Percentiles rank a stretch among this genome's conserved stretches.
These are phyloP conservation scores for Cantharis nigra DNA, from an alignment of 2,888 invertebrate species.

Conservation along the genomic window DNA sequence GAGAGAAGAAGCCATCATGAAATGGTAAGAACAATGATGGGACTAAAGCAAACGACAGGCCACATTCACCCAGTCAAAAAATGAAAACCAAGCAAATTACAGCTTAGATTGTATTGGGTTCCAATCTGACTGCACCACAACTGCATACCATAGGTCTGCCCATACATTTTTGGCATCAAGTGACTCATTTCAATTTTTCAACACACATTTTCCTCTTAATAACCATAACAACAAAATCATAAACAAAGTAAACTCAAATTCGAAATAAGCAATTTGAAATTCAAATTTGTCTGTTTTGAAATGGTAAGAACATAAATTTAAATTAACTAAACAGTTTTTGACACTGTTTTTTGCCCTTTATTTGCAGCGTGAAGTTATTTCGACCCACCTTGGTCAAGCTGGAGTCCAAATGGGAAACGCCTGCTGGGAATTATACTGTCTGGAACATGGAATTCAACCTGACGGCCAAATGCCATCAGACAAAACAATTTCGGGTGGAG, in stretches of 20 bases:
- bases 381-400: slow-evolving; percentile 63
- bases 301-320: neutral
- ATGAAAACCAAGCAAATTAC: no score
- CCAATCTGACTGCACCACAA: no score
- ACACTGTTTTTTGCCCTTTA: neutral
- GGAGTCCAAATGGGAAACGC: slow-evolving; percentile 53
- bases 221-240: neutral
- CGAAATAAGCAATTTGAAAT: neutral
- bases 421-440: slow-evolving; percentile 52
- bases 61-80: no score
- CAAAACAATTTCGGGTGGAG: slow-evolving; percentile 51
- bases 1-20: no score
- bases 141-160: no score
- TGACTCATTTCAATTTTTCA: neutral
- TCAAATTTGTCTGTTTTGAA: neutral
- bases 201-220: neutral
- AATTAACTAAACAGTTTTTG: neutral
- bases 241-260: neutral
- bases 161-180: neutral
- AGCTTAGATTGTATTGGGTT: no score
- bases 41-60: no score
- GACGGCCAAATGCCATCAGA: slow-evolving; percentile 56
- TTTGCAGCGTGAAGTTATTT: slow-evolving; percentile 67
- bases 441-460: slow-evolving; percentile 43
- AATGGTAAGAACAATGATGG: no score